Conservation (phyloP, 1,140 invertebrate genomes). For the Pinna nobilis region DNA sequence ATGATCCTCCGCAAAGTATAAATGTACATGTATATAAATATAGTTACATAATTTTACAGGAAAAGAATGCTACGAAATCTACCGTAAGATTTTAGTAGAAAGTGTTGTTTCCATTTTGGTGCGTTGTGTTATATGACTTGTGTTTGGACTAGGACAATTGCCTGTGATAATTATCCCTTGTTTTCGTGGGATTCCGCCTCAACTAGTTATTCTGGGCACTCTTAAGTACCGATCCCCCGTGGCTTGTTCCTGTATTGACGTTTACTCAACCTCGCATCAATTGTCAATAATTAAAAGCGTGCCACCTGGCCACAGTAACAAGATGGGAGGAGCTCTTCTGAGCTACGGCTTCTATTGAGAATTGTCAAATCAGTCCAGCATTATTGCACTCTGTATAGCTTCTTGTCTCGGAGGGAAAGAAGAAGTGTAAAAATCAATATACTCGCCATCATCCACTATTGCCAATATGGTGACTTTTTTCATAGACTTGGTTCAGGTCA, state of each 20-base stretch:
- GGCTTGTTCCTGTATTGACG: slow-evolving; percentile 35
- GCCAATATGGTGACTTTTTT: too few relatives aligned
- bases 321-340: slow-evolving; percentile 29
- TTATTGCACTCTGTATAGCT: neutral
- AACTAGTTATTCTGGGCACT: neutral
- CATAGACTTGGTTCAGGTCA: too few relatives aligned
- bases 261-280: slow-evolving; percentile 36
- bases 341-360: neutral
- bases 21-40: neutral
- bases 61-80: neutral
- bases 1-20: neutral
- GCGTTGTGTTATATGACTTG: slow-evolving; percentile 19
- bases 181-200: slow-evolving; percentile 7
- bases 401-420: neutral
- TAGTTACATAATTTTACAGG: neutral
- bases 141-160: neutral
- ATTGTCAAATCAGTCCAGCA: neutral
- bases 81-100: too few relatives aligned
- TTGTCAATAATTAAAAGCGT: slow-evolving; percentile 46
- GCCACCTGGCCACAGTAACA: slow-evolving; percentile 44
- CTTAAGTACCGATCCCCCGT: slow-evolving; percentile 33
- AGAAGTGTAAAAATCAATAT: neutral
- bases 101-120: too few relatives aligned
- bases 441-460: too few relatives aligned
- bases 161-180: slow-evolving; percentile 17